These are phyloP conservation scores for Andrena bicolor DNA, from an alignment of 2,888 invertebrate genomes.

Conservation along the genomic window DNA sequence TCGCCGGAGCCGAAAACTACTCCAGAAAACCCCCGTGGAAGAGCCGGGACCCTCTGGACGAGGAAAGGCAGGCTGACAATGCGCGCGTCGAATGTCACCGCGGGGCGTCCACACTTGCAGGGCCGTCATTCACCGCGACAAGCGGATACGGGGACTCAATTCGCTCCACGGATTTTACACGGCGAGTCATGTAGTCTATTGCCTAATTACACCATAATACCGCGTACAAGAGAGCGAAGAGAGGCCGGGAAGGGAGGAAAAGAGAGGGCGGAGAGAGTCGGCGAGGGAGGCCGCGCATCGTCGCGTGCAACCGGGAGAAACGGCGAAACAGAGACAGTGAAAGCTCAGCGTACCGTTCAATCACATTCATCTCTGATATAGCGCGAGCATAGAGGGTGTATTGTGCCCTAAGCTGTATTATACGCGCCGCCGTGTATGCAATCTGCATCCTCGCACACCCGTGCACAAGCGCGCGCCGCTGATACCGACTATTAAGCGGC, in stretches of 20 bases:
- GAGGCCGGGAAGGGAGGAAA: background rate
- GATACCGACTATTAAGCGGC: constrained; percentile 64
- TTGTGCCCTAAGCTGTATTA: constrained; percentile 70
- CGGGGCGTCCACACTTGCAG: constrained; percentile 80
- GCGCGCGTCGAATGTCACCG: constrained; percentile 71
- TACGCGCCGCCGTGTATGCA: constrained; percentile 57
- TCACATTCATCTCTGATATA: constrained; percentile 64
- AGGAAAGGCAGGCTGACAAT: constrained; percentile 63
- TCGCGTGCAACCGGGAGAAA: constrained; percentile 30
- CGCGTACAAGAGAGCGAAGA: constrained; percentile 10
- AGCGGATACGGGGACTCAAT: constrained; percentile 53
- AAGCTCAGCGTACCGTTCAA: constrained; percentile 68
- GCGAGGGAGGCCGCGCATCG: constrained; percentile 14
- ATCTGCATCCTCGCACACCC: constrained; percentile 63
- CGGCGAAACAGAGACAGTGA: constrained; percentile 44
- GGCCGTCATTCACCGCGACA: constrained; percentile 57
- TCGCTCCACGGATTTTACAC: constrained; percentile 75
- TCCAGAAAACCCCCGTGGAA: constrained; percentile 37
- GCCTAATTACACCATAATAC: constrained; percentile 80
- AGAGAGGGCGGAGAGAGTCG: constrained; percentile 8
- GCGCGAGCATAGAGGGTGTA: constrained; percentile 38
- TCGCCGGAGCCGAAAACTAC: constrained; percentile 44
- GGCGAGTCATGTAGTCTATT: constrained; percentile 73
- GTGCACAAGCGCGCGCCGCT: constrained; percentile 39
- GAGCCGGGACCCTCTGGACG: constrained; percentile 61